Evolutionary conservation across 1,140 invertebrate species (phyloP).

Genomic region (Coenobita brevimanus): DNA sequence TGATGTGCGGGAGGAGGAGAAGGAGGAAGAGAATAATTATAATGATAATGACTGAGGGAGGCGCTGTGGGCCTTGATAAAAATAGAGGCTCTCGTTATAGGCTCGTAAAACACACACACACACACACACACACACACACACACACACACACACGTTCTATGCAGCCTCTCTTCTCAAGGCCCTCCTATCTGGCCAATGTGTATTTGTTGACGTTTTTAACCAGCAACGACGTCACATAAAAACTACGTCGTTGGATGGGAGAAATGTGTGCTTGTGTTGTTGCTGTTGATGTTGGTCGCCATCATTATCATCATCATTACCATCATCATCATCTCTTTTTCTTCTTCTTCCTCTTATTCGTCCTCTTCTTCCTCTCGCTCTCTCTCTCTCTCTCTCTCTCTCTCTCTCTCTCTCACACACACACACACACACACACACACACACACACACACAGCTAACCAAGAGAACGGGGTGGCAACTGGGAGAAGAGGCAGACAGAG

Average conservation of each 20-base stretch:
- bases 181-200: background rate
- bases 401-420: background rate
- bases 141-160: conserved; percentile 1
- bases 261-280: background rate
- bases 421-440: background rate
- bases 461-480: no score
- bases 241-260: background rate
- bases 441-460: no score
- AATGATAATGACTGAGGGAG: no score
- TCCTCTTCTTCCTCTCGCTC: no score
- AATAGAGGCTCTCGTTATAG: no score
- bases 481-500: no score
- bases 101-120: background rate
- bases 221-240: background rate
- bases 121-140: conserved; percentile 1
- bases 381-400: background rate
- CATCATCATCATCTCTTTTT: background rate
- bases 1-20: no score
- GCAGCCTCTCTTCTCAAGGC: no score
- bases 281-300: background rate
- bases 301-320: background rate
- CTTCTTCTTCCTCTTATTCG: background rate
- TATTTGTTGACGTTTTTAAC: background rate
- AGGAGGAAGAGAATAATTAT: no score
- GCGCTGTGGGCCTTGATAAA: no score